Conservation (phyloP, 2,797 vertebrate genomes). For the Spinus pinus region DNA sequence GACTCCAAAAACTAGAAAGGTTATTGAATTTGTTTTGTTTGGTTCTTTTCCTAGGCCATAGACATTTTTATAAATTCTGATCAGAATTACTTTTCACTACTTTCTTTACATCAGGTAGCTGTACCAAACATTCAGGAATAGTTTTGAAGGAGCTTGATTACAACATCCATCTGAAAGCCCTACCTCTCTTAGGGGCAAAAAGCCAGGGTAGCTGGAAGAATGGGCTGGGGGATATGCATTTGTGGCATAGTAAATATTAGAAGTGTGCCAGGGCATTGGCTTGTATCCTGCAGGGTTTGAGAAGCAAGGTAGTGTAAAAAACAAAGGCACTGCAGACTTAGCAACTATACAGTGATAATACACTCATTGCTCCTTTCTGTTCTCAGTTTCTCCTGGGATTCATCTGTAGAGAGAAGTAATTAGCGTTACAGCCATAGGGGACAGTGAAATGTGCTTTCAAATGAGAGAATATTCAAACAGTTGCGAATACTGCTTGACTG, state of each 20-base stretch:
- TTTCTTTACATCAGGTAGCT: fast-evolving
- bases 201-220: not conserved
- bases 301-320: not conserved
- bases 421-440: fast-evolving
- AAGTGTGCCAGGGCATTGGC: not conserved
- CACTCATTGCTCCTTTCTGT: not conserved
- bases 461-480: not conserved
- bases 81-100: not conserved
- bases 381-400: not conserved
- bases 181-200: not conserved
- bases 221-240: not conserved
- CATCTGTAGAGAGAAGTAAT: not conserved
- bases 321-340: not conserved
- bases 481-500: not conserved
- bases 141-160: not conserved
- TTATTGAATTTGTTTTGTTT: not conserved
- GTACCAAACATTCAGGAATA: not conserved
- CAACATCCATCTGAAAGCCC: not conserved
- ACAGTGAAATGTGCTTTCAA: not conserved
- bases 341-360: not conserved
- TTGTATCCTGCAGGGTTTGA: not conserved
- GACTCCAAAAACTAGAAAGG: not conserved
- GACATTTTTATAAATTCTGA: not conserved
- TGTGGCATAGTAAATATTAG: not conserved
- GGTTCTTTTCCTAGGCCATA: not conserved